A percentile compares a stretch with the other conserved stretches of the same genome.
Evolutionary conservation across 1,140 invertebrate species (phyloP).

Genomic region (Magallana ariakensis): DNA sequence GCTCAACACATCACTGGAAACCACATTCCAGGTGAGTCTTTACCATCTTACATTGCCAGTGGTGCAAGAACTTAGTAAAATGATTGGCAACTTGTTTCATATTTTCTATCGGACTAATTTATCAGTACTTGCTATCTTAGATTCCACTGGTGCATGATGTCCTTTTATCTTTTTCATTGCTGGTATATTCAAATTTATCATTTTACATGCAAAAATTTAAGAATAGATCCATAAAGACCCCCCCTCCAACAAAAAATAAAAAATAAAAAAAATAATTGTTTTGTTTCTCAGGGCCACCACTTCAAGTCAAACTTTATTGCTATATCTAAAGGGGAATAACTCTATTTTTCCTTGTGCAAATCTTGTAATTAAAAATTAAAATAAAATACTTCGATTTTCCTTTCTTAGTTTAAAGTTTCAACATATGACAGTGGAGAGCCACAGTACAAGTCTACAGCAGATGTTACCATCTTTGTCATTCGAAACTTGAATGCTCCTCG

Average conservation of each 20-base stretch:
- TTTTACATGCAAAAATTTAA: too few species aligned
- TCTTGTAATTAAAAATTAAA: constrained; percentile 4
- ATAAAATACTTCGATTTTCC: not conserved
- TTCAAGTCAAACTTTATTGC: too few species aligned
- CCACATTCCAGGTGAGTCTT: constrained; percentile 58
- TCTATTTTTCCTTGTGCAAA: not conserved
- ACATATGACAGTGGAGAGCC: constrained; percentile 65
- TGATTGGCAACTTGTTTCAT: too few species aligned
- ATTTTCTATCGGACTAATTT: not conserved
- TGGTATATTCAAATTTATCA: not conserved
- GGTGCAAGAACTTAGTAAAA: too few species aligned
- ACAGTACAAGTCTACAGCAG: constrained; percentile 55
- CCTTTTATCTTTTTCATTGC: not conserved
- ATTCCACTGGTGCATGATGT: not conserved
- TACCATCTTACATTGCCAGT: too few species aligned
- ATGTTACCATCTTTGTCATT: constrained; percentile 54
- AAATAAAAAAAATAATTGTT: too few species aligned
- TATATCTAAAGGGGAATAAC: not conserved
- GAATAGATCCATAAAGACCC: too few species aligned
- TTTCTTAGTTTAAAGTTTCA: constrained; percentile 64
- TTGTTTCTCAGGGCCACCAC: too few species aligned
- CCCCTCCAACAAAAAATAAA: too few species aligned
- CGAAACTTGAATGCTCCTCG: constrained; percentile 63
- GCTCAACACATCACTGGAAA: constrained; percentile 86
- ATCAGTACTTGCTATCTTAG: not conserved